Evolutionary conservation across 2,888 invertebrate species (phyloP).

Genomic region (Sclerodermus sp.): DNA sequence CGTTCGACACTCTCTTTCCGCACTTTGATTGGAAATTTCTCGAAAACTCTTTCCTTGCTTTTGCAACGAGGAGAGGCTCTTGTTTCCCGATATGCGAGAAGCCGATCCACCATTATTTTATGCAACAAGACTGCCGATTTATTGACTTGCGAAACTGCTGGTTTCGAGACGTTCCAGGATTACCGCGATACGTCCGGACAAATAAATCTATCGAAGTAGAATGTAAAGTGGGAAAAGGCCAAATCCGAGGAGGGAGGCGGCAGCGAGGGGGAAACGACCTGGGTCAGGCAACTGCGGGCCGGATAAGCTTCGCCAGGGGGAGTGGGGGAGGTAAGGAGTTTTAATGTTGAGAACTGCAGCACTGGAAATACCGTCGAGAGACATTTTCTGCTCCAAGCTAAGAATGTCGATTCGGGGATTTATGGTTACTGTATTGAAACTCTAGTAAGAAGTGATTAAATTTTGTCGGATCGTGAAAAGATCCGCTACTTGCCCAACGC

Average conservation of each 20-base stretch:
- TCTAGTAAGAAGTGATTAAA: constrained; percentile 28
- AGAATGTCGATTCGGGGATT: constrained; percentile 27
- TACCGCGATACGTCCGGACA: constrained; percentile 30
- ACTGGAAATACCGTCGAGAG: constrained; percentile 20
- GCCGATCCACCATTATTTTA: no score
- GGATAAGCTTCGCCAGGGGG: constrained; percentile 26
- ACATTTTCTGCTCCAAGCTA: constrained; percentile 19
- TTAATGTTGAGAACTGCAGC: constrained; percentile 28
- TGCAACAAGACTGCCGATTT: no score
- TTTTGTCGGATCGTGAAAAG: constrained; percentile 22
- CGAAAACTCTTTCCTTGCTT: no score
- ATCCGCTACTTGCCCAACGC: no score
- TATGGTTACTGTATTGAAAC: constrained; percentile 22
- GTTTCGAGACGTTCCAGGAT: constrained; percentile 15
- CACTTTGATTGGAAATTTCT: no score
- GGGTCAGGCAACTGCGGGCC: constrained; percentile 16
- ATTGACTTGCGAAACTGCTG: no score
- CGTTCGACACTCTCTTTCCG: no score
- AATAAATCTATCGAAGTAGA: constrained; percentile 34
- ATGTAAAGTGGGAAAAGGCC: constrained; percentile 29
- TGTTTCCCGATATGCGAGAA: no score
- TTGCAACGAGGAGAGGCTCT: no score
- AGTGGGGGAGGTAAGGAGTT: constrained; percentile 7
- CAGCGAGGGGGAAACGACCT: constrained; percentile 26
- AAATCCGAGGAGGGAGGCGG: constrained; percentile 18